phyloP scores from a whole-genome alignment of 2,113 vertebrate species.

The Suncus etruscus region DNA sequence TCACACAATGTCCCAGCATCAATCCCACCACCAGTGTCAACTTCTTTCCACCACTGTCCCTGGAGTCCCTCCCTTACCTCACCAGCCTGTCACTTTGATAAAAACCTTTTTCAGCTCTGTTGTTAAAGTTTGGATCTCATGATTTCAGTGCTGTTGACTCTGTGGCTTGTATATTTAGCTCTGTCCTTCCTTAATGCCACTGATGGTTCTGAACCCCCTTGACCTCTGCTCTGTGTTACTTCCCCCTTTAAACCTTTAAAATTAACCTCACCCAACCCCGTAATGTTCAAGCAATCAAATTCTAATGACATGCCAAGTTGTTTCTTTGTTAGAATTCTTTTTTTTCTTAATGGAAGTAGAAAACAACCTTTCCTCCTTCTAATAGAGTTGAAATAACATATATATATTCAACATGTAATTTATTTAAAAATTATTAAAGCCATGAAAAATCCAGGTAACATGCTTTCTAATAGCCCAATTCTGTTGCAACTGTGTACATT shows the following conservation, averaged over 20 bases:
- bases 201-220: too few species aligned
- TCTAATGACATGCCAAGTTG: not conserved
- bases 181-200: too few species aligned
- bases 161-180: too few species aligned
- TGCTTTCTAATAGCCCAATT: constrained; percentile 9
- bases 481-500: not conserved
- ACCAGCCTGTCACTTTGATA: too few species aligned
- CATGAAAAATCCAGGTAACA: not conserved
- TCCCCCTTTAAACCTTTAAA: not conserved
- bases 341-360: not conserved
- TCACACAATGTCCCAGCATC: too few species aligned
- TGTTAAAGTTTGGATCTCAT: too few species aligned
- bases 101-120: too few species aligned
- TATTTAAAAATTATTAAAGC: not conserved
- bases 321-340: not conserved
- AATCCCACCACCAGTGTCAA: too few species aligned
- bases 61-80: too few species aligned
- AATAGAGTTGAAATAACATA: not conserved
- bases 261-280: not conserved
- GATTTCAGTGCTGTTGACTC: too few species aligned
- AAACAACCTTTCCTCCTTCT: not conserved
- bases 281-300: not conserved
- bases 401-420: not conserved
- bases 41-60: too few species aligned
- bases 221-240: too few species aligned